phyloP scores from a whole-genome alignment of 2,113 vertebrate genomes.

The Paramisgurnus dabryanus region DNA sequence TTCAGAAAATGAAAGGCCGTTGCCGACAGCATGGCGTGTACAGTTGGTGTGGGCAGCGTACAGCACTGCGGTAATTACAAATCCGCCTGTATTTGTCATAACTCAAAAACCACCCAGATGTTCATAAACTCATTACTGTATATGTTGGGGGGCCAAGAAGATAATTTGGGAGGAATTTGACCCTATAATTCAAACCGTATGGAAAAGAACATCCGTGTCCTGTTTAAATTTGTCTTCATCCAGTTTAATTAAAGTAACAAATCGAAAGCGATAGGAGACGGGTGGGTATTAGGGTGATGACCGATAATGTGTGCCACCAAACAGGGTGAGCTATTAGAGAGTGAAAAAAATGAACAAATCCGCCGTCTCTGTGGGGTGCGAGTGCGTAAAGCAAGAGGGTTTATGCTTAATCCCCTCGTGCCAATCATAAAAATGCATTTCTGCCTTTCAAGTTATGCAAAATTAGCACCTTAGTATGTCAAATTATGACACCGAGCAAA shows the following conservation, averaged over 20 bases:
- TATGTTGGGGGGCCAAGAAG: conserved; percentile 6
- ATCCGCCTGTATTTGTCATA: conserved; percentile 18
- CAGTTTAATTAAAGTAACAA: conserved; percentile 78
- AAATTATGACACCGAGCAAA: conserved; percentile 66
- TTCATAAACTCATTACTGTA: conserved; percentile 24
- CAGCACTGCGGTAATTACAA: conserved; percentile 32
- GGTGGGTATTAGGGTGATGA: conserved; percentile 76
- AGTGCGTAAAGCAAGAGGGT: conserved; percentile 48
- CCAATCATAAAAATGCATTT: conserved; percentile 66
- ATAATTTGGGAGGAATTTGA: conserved; percentile 33
- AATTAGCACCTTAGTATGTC: conserved; percentile 72
- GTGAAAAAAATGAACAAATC: conserved; percentile 46
- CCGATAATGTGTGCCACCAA: conserved; percentile 73
- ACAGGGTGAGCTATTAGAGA: conserved; percentile 46
- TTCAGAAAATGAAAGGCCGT: conserved; percentile 32
- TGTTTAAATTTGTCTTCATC: conserved; percentile 75
- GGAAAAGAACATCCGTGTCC: conserved; percentile 62
- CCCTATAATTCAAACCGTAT: conserved; percentile 54
- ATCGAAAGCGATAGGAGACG: conserved; percentile 71
- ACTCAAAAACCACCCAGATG: conserved; percentile 24
- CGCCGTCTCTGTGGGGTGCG: conserved; percentile 62
- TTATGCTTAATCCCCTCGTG: conserved; percentile 72
- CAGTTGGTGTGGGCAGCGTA: neutral
- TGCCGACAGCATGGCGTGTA: conserved; percentile 26
- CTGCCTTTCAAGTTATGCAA: conserved; percentile 74